Base-by-base conservation (phyloP, 2,797 vertebrate species). In the Gallinago nigripennis region DNA sequence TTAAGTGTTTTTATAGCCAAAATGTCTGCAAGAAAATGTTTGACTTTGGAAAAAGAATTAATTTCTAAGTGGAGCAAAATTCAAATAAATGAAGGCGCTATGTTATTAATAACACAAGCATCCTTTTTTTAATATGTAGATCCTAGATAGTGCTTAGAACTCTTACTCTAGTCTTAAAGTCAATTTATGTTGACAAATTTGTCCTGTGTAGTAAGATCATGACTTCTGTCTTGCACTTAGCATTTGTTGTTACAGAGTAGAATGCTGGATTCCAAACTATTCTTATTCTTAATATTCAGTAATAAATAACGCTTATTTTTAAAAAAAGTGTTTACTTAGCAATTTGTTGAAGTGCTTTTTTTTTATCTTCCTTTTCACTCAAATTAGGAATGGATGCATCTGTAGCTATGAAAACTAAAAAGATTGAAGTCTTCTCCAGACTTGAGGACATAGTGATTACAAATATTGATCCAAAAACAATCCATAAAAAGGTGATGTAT, bases 401-500 rank as follows among this genome's bases (percentile, higher is more conserved):
- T 17, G 37, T 99, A 85, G 76, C 97, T 95, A 89, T 98, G 95
- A 98, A 98, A 72, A 97, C 98, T 73, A 96, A 98, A n/a, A 97
- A 99, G 85, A 99, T 98, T 1, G 98, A 98, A 9, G 82, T 99
- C 9, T 99, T 99, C 19, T 99, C 99, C 45, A 97, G 98, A 54
- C 98, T 99, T 15, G 95, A 97, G 66, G 98, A 99, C 80, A 98
- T 99, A 68, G 72, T 99, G 19, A 97, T 99, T 73, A 98, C 98
- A 8, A 98, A 99, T 46, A 98, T 98, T 24, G 99, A 99, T 96
- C 98, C 98, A 8, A 95, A 97, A 87, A 99, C 98, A 65, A 73
- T 99, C 96, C 99, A 99, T 97, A 98, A 98, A 96, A 99, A 99
- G 99, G 99, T 98, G 96, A 98, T 96, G 35, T 94, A 6, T 57